Evolutionary conservation across 2,113 vertebrate genomes (phyloP).

Genomic region (Myxocyprinus asiaticus): DNA sequence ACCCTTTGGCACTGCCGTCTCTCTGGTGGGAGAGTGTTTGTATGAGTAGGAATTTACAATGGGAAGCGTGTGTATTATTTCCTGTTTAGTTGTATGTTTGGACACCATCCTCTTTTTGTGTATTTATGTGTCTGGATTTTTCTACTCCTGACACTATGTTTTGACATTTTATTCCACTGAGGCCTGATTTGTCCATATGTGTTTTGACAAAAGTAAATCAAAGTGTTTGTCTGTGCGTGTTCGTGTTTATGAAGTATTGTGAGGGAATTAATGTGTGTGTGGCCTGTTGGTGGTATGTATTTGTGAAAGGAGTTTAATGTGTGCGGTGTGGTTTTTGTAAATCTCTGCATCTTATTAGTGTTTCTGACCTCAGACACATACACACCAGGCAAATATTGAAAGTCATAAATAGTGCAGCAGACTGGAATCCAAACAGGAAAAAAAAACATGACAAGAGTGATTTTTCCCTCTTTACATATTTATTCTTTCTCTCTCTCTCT

Average conservation of each 20-base stretch:
- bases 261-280: neutral
- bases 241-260: no score
- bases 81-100: neutral
- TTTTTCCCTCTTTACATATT: no score
- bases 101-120: neutral
- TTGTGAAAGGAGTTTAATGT: no score
- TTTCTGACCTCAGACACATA: neutral
- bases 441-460: no score
- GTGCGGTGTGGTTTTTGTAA: neutral
- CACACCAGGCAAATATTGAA: neutral
- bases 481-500: no score
- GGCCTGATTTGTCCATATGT: neutral
- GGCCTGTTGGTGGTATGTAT: no score
- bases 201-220: neutral
- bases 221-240: neutral
- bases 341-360: neutral
- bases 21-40: no score
- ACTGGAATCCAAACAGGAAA: neutral
- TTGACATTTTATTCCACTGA: no score
- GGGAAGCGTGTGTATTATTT: conserved; percentile 17
- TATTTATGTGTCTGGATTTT: neutral
- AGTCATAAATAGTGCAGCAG: neutral
- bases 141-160: neutral
- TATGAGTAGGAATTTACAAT: neutral
- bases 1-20: no score